Evolutionary conservation across 2,888 invertebrate species (phyloP).

Genomic region (Nasonia oneida): DNA sequence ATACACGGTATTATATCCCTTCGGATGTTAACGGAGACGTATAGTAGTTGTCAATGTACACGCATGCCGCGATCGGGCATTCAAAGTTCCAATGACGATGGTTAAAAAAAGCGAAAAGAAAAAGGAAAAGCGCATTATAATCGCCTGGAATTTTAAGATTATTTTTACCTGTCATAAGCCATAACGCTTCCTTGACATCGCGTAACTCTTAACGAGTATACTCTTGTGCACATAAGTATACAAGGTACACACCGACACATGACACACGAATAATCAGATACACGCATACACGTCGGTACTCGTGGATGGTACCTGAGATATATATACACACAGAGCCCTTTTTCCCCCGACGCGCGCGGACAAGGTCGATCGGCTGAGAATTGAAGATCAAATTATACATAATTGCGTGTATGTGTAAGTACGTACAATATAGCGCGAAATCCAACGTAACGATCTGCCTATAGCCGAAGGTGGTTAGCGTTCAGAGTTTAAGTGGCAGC

Average conservation of each 20-base stretch:
- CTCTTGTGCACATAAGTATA: slow-evolving; percentile 42
- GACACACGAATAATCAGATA: slow-evolving; percentile 1
- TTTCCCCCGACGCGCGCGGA: slow-evolving; percentile 24
- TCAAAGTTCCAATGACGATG: slow-evolving; percentile 54
- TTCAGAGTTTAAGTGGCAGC: background rate
- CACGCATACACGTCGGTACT: slow-evolving; percentile 40
- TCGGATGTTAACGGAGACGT: background rate
- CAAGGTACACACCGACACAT: slow-evolving; percentile 23
- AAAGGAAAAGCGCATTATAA: slow-evolving; percentile 43
- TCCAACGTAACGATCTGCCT: background rate
- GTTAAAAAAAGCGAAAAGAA: background rate
- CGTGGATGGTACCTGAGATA: slow-evolving; percentile 46
- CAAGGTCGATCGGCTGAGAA: slow-evolving; percentile 25
- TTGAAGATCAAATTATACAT: slow-evolving; percentile 17
- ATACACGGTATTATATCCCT: background rate
- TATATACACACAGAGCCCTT: slow-evolving; percentile 43
- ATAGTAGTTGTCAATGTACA: slow-evolving; percentile 34
- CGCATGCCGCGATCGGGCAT: slow-evolving; percentile 36
- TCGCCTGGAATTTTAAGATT: slow-evolving; percentile 50
- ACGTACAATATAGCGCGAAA: background rate
- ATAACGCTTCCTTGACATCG: slow-evolving; percentile 59
- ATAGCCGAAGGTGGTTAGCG: background rate
- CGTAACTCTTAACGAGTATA: slow-evolving; percentile 52
- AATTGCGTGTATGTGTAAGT: background rate
- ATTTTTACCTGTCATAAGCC: slow-evolving; percentile 49